Base-by-base conservation (phyloP, 1,140 invertebrate species). In the Zophobas atratus region DNA sequence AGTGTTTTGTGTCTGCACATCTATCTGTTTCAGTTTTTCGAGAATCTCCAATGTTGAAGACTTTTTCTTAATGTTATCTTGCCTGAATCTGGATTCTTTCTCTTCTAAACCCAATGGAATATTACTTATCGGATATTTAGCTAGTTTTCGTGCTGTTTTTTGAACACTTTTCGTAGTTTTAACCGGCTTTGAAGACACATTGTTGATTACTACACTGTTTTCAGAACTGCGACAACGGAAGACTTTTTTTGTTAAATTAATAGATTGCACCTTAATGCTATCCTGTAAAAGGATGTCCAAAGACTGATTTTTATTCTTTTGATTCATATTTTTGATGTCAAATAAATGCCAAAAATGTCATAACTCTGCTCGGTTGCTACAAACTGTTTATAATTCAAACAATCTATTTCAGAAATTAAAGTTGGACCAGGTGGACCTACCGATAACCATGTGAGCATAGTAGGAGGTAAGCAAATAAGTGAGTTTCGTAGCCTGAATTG, bases 391-490 rank as follows among this genome's bases (percentile, higher is more conserved):
- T 20, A 20, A 20, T 20, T 20, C 20, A 20, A 20, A 20, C 20
- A 20, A 20, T 20, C 20, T 20, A 20, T 85, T 86, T 75, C 85
- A 86, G 85, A 86, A 85, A 86, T 86, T 79, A 86, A 86, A 81
- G 83, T 86, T 76, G 84, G 84, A 67, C 84, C 84, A 43, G 83
- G 82, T 56, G 84, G 82, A 81, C 81, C 82, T 49, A 82, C 84
- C 67, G 82, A 86, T 81, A 84, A 84, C 77, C 84, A 85, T 70
- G 81, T 84, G 73, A 83, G 81, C 78, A 83, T 85, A 77, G 82
- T 85, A 51, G 85, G 84, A 82, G 84, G 85, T 86, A 79, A 85
- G 83, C 84, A 20, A 20, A 20, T 20, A 20, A 20, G 20, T 20
- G 20, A 20, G 20, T 20, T 20, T 20, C 20, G 20, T 20, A 20